Base-by-base conservation (phyloP, 1,140 invertebrate species). In the Paramacrobiotus metropolitanus region DNA sequence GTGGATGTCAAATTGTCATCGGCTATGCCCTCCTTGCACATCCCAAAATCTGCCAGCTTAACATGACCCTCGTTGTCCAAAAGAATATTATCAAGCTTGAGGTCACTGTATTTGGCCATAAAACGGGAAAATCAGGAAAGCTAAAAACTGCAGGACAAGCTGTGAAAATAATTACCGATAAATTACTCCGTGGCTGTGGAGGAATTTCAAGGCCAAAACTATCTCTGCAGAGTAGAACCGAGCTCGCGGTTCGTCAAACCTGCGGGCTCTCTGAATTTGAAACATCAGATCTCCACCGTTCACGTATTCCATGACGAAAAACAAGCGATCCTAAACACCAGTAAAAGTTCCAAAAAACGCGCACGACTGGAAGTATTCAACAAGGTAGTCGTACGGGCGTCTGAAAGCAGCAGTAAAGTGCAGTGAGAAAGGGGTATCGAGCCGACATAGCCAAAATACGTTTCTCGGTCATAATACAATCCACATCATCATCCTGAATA, bases 231-330 rank as follows among this genome's bases (percentile, higher is more conserved):
- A 91, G 75, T 99, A 99, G 75, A 99, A 99, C 67, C 88, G 80
- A n/a, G 92, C 91, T 44, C 94, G 76, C 28, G 85, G 82, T 74
- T 98, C 93, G 73, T 98, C 94, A 75, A 99, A 99, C 75, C 95
- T 95, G 61, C 91, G 79, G 55, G 91, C 87, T 69, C 88, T 82
- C 77, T 98, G 94, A 70, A 99, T 98, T 82, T 99, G 95, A 77
- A 98, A 98, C 94, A 99, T 99, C 63, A 99, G 78, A 78, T 99
- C 95, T 69, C 95, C 95, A 68, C 95, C 95, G 74, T 96, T 95
- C 2, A 98, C 90, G 73, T 97, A 99, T 75, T 95, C 91, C 91
- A 95, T 95, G 60, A 98, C 92, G 76, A 98, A 97, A 76, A 97
- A 98, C 61, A 98, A 77, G 28, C 90, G 81, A 73, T 90, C 87